Percentiles rank a stretch among this genome's conserved stretches.
These are phyloP conservation scores for Caenorhabditis elegans DNA, from an alignment of 1,140 invertebrate species.

Conservation along the genomic window WBcel235 BX284606.5:7544501-7545000, in stretches of 20 bases:
- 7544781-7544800: neutral
- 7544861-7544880: constrained; percentile 5
- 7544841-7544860: neutral
- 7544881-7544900: constrained; percentile 27
- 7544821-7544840: constrained; percentile 25
- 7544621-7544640: neutral
- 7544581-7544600: constrained; percentile 8
- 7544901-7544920: constrained; percentile 14
- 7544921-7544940: constrained; percentile 11
- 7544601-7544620: neutral
- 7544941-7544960: constrained; percentile 23
- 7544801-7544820: constrained; percentile 4
- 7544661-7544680: neutral
- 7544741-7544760: neutral
- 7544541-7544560: neutral
- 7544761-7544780: neutral
- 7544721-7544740: too few relatives aligned
- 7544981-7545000: neutral
- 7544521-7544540: constrained; percentile 9
- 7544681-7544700: too few relatives aligned
- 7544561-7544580: too few relatives aligned
- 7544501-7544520: neutral
- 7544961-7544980: constrained; percentile 28
- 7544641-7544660: neutral
- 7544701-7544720: too few relatives aligned